A percentile compares a stretch with the other conserved stretches of the same genome.
Evolutionary conservation across 2,113 vertebrate species (phyloP).

Genomic region (Corythoichthys haematopterus): DNA sequence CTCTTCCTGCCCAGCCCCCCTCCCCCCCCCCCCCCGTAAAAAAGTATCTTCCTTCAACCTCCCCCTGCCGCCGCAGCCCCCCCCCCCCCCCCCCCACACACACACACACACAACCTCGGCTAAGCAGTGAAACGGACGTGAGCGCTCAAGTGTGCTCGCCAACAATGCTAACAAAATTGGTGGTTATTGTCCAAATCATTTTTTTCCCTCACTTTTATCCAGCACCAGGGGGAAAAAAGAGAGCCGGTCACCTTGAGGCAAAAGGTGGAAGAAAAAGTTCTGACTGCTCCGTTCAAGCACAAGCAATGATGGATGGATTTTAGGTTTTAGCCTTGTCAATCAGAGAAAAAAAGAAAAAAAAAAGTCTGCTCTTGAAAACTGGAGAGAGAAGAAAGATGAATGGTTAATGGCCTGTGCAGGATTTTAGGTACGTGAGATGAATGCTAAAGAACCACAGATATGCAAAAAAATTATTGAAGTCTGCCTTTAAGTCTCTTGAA

Average conservation of each 20-base stretch:
- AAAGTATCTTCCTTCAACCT: no score
- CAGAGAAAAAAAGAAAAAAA: slow-evolving; percentile 5
- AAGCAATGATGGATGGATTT: not conserved
- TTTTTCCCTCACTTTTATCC: slow-evolving; percentile 27
- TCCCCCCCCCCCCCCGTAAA: no score
- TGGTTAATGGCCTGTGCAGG: slow-evolving; percentile 27
- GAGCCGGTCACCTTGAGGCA: slow-evolving; percentile 33
- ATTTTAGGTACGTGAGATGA: not conserved
- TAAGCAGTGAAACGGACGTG: slow-evolving; percentile 44
- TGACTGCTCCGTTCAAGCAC: not conserved
- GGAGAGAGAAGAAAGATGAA: slow-evolving; percentile 25
- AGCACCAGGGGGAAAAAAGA: not conserved
- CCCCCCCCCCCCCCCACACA: not conserved
- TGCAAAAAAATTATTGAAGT: not conserved
- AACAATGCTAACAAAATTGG: slow-evolving; percentile 30
- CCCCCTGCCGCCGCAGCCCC: no score
- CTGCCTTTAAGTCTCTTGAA: not conserved
- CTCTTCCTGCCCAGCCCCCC: no score
- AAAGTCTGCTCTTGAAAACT: slow-evolving; percentile 7
- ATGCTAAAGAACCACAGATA: not conserved
- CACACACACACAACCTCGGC: slow-evolving; percentile 20
- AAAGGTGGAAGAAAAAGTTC: slow-evolving; percentile 20
- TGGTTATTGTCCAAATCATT: slow-evolving; percentile 34
- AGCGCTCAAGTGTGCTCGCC: slow-evolving; percentile 39
- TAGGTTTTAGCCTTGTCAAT: slow-evolving; percentile 9